A percentile compares a stretch with the other conserved stretches of the same genome.
These are phyloP conservation scores for Bovichtus diacanthus DNA, from an alignment of 2,797 vertebrate genomes.

Conservation along the genomic window DNA sequence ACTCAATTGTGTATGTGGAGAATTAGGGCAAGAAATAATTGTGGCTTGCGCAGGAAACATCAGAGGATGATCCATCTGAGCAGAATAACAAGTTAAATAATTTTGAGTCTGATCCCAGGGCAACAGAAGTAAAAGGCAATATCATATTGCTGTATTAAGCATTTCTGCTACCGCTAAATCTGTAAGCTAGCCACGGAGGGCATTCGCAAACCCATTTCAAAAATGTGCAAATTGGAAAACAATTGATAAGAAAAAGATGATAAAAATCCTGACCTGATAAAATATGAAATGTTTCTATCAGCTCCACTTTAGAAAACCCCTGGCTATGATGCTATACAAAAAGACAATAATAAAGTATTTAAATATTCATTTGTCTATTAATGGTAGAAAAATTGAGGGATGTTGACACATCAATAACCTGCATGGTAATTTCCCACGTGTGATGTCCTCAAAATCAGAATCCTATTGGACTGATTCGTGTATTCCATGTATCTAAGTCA, in stretches of 20 bases:
- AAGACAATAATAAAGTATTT: slow-evolving; percentile 24
- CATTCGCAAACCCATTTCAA: slow-evolving; percentile 26
- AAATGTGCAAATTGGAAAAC: slow-evolving; percentile 35
- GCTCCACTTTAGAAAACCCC: not conserved
- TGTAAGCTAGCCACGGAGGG: slow-evolving; percentile 7
- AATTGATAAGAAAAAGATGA: slow-evolving; percentile 31
- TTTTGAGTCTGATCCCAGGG: slow-evolving; percentile 43
- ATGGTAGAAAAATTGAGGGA: slow-evolving; percentile 9
- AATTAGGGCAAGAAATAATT: slow-evolving; percentile 66
- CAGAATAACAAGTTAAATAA: slow-evolving; percentile 56
- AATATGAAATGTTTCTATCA: slow-evolving; percentile 27
- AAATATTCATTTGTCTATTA: slow-evolving; percentile 28
- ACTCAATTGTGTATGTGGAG: slow-evolving; percentile 43
- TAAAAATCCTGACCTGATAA: slow-evolving; percentile 31
- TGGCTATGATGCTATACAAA: not conserved
- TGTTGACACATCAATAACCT: slow-evolving; percentile 45
- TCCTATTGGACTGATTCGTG: slow-evolving; percentile 52
- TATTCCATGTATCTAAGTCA: slow-evolving; percentile 62
- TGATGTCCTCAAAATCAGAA: slow-evolving; percentile 45
- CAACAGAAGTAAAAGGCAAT: slow-evolving; percentile 46
- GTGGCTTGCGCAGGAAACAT: slow-evolving; percentile 44
- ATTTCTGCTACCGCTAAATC: slow-evolving; percentile 32
- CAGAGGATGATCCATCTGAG: slow-evolving; percentile 54
- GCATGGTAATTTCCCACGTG: slow-evolving; percentile 59
- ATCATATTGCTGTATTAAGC: slow-evolving; percentile 35